Base-by-base conservation (phyloP, 2,113 vertebrate genomes). In the Trochalopteron elliotii region DNA sequence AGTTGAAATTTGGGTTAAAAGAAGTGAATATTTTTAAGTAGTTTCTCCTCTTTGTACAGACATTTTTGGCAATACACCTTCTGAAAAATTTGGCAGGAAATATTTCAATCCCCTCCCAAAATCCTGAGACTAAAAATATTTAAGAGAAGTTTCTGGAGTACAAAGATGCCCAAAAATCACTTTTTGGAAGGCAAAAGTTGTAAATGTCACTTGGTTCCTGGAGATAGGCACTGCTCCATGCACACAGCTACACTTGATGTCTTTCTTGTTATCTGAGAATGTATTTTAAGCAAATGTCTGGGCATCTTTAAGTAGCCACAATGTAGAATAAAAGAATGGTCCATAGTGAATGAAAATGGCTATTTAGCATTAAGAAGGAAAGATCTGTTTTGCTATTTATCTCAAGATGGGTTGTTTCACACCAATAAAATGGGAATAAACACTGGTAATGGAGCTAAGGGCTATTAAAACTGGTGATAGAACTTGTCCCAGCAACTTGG, bases 41-140 rank as follows among this genome's bases (percentile, higher is more conserved):
- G 9, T 93, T 93, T 83, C 76, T 90, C 22, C 23, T 67, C 84
- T 94, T 95, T 76, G 69, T 92, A 80, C 31, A 82, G 87, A 87
- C 20, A 52, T 93, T 95, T 94, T 96, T 97, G 95, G 93, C 95
- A 94, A 69, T 30, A 30, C 28, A 94, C 79, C 69, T 94, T 83
- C 65, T 78, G 64, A 87, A 89, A 96, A 93, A 45, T 44, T 89
- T 94, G 94, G 87, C 85, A 74, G 8, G 11, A 94, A 82, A 70
- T 82, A 85, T 80, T 90, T 68, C 35, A 81, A 63, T 78, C 52
- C 56, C 25, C 60, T 96, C 78, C 92, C 56, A 92, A 30, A 87
- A 83, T 84, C 16, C 28, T 78, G 80, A 83, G 68, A 77, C 70
- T 81, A 55, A 91, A 96, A 79, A 80, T 81, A 92, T 83, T 93